Percentiles rank a stretch among this genome's conserved stretches.
phyloP scores from a whole-genome alignment of 2,888 invertebrate species.

The Conops quadrifasciatus region DNA sequence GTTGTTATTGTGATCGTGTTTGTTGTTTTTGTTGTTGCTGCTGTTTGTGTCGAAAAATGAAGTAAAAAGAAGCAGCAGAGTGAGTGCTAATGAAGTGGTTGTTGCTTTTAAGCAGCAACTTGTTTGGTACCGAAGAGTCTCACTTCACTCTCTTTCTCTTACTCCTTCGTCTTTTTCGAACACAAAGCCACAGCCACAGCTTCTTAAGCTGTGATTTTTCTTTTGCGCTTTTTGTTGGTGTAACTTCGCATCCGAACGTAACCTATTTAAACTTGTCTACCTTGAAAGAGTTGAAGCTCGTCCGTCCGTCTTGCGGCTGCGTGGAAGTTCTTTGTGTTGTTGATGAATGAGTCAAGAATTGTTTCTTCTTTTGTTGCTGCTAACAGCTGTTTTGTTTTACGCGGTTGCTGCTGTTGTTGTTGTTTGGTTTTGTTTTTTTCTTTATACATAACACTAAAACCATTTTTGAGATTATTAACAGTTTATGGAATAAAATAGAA shows the following conservation, averaged over 20 bases:
- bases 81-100: not conserved
- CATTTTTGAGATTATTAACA: no score
- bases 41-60: no score
- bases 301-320: not conserved
- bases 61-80: not conserved
- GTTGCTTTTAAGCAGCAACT: not conserved
- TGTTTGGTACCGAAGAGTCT: no score
- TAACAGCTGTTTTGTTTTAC: not conserved
- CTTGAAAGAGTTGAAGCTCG: constrained; percentile 14
- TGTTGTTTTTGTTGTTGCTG: no score
- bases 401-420: not conserved
- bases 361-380: not conserved
- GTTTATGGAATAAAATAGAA: no score
- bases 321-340: not conserved
- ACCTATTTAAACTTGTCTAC: constrained; percentile 19
- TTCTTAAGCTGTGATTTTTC: no score
- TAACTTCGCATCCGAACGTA: not conserved
- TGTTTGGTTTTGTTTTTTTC: constrained; percentile 1
- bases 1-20: not conserved
- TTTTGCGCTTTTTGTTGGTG: not conserved
- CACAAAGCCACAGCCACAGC: no score
- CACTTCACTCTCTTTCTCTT: no score
- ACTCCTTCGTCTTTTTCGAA: no score
- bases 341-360: constrained; percentile 6
- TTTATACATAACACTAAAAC: no score